Evolutionary conservation across 1,140 invertebrate genomes (phyloP).

Genomic region (Tetraneura akinire): DNA sequence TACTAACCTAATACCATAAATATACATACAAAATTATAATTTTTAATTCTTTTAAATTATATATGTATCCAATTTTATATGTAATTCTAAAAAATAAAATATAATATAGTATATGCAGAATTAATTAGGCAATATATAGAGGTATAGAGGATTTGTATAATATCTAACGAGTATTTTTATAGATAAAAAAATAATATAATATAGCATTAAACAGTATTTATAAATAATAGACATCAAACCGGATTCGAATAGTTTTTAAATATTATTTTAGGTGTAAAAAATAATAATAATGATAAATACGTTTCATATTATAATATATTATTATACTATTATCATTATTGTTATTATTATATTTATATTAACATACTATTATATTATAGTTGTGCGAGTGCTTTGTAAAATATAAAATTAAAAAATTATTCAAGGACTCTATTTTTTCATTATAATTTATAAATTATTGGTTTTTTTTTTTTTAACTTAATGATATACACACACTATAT

Average conservation of each 20-base stretch:
- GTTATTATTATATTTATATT: constrained; percentile 19
- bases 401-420: constrained; percentile 11
- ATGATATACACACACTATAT: too few relatives aligned
- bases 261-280: constrained; percentile 3
- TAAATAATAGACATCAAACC: background rate
- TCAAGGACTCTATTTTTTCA: constrained; percentile 25
- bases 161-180: too few relatives aligned
- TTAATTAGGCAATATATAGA: too few relatives aligned
- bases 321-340: constrained; percentile 19
- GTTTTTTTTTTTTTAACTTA: background rate
- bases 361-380: background rate
- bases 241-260: background rate
- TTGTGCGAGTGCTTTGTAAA: constrained; percentile 15
- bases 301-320: background rate
- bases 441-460: constrained; percentile 7
- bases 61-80: too few relatives aligned
- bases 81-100: too few relatives aligned
- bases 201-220: too few relatives aligned
- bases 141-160: too few relatives aligned
- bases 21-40: too few relatives aligned
- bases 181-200: too few relatives aligned
- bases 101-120: too few relatives aligned
- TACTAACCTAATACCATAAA: too few relatives aligned
- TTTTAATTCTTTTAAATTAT: too few relatives aligned
- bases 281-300: background rate